phyloP scores from a whole-genome alignment of 92 coral and sea anemone species.

The Umimayanthus chanpuru region DNA sequence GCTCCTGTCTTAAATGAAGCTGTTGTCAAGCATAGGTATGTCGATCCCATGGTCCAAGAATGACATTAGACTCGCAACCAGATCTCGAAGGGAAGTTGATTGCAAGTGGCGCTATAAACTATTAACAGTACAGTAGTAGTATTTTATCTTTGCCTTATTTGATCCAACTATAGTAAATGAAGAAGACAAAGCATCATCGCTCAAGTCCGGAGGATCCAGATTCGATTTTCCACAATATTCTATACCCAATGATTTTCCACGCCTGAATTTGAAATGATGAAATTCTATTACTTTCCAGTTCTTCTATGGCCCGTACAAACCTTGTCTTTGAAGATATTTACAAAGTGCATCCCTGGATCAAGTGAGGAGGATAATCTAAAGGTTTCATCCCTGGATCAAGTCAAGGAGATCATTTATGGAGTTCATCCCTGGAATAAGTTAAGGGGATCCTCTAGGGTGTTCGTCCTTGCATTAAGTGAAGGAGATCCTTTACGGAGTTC shows the following conservation, averaged over 20 bases:
- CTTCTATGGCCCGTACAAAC: not conserved
- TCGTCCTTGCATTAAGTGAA: not conserved
- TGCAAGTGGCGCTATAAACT: too few relatives aligned
- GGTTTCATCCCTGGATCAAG: not conserved
- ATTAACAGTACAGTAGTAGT: too few relatives aligned
- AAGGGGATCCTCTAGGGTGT: too few relatives aligned
- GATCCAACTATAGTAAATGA: too few relatives aligned
- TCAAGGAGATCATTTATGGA: not conserved
- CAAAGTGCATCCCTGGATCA: not conserved
- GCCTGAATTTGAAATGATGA: not conserved
- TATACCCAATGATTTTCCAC: not conserved
- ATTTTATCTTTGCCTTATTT: too few relatives aligned
- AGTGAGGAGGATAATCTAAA: not conserved
- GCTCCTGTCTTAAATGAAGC: too few relatives aligned
- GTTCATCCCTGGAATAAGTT: not conserved
- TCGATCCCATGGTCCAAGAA: too few relatives aligned
- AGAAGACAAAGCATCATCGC: too few relatives aligned
- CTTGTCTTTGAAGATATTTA: too few relatives aligned
- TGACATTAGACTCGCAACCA: too few relatives aligned
- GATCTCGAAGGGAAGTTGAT: too few relatives aligned
- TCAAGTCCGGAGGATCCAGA: not conserved
- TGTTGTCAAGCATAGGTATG: too few relatives aligned
- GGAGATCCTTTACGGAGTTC: not conserved
- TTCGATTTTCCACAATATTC: not conserved
- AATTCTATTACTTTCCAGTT: not conserved